Conservation (phyloP, 2,113 vertebrate species). For the Mastomys coucha region DNA sequence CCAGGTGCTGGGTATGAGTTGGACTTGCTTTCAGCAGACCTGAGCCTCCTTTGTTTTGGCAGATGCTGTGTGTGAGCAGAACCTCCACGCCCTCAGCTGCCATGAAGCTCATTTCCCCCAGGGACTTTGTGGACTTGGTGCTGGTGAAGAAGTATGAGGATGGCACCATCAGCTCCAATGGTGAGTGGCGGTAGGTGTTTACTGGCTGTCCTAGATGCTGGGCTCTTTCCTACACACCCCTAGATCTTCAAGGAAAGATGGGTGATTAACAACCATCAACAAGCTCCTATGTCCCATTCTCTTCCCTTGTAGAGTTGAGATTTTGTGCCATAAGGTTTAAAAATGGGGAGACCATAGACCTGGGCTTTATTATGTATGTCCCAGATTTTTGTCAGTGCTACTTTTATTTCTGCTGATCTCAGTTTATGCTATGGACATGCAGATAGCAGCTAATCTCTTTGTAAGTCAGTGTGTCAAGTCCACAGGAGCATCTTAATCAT, state of each 20-base stretch:
- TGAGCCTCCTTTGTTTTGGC: background rate
- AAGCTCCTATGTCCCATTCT: background rate
- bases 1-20: rapidly evolving
- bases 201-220: rapidly evolving
- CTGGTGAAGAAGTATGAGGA: constrained; percentile 92
- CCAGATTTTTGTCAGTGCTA: background rate
- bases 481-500: rapidly evolving
- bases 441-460: rapidly evolving
- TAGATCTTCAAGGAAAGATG: background rate
- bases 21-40: rapidly evolving
- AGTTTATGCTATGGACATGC: rapidly evolving
- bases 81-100: constrained; percentile 94
- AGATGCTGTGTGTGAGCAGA: constrained; percentile 92
- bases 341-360: rapidly evolving
- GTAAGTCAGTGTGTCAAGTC: rapidly evolving
- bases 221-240: background rate
- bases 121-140: constrained; percentile 96
- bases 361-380: background rate
- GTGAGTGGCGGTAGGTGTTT: constrained; percentile 81
- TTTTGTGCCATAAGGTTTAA: background rate
- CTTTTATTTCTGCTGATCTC: background rate
- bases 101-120: constrained; percentile 96
- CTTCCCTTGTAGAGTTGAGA: no score
- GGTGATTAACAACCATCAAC: no score
- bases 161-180: constrained; percentile 92